Percentiles rank a stretch among this genome's conserved stretches.
phyloP scores from a whole-genome alignment of 2,888 invertebrate genomes.

The Perithous albicinctus region DNA sequence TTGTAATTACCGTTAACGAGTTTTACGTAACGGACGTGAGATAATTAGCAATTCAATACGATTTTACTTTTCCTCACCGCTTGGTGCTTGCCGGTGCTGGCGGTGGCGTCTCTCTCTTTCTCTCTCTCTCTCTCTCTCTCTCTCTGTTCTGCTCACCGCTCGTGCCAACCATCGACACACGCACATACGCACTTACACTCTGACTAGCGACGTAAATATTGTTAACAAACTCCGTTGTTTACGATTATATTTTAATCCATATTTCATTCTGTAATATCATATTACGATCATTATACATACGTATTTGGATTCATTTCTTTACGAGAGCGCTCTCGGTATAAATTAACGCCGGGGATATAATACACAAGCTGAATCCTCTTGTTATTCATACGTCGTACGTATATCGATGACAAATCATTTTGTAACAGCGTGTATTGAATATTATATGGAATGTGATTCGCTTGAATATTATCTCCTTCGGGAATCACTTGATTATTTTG shows the following conservation, averaged over 20 bases:
- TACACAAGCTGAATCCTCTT: slow-evolving; percentile 12
- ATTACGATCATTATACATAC: not conserved
- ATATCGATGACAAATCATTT: not conserved
- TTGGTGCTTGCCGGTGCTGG: slow-evolving; percentile 45
- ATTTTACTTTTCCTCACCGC: slow-evolving; percentile 67
- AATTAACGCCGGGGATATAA: slow-evolving; percentile 25
- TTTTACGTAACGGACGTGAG: slow-evolving; percentile 69
- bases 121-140: too few relatives aligned
- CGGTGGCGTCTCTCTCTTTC: too few relatives aligned
- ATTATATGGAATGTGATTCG: slow-evolving; percentile 1
- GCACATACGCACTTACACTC: too few relatives aligned
- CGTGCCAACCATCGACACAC: slow-evolving; percentile 2
- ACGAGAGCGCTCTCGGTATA: slow-evolving; percentile 12
- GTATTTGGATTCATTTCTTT: slow-evolving; percentile 32
- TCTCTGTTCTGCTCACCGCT: slow-evolving; percentile 29
- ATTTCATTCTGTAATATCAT: slow-evolving; percentile 16
- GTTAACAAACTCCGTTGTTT: slow-evolving; percentile 37
- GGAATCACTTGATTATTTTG: slow-evolving; percentile 10
- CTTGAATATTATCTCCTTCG: not conserved
- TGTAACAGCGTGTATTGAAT: slow-evolving; percentile 4
- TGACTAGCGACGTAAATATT: slow-evolving; percentile 24
- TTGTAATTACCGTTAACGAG: slow-evolving; percentile 71
- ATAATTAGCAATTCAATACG: slow-evolving; percentile 70
- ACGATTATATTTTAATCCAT: slow-evolving; percentile 40
- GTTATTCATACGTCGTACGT: not conserved